These are phyloP conservation scores for Ditylenchus weischeri DNA, from an alignment of 2,888 invertebrate genomes.

Conservation along the genomic window DNA sequence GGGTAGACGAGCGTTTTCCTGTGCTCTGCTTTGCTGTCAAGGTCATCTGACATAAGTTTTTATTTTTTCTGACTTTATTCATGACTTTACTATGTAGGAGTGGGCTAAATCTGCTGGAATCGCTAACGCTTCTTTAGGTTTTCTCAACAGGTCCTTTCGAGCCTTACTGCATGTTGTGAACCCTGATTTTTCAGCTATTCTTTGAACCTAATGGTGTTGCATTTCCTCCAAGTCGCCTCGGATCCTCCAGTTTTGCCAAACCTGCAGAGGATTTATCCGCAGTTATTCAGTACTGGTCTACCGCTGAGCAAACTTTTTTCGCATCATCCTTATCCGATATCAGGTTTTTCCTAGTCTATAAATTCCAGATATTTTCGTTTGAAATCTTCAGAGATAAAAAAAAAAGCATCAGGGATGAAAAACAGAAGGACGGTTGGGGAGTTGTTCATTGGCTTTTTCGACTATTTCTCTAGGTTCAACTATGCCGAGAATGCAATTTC, in stretches of 20 bases:
- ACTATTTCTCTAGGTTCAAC: constrained; percentile 50
- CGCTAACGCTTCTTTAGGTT: constrained; percentile 48
- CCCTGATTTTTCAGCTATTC: constrained; percentile 45
- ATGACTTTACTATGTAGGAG: constrained; percentile 43
- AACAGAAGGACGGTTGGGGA: constrained; percentile 44
- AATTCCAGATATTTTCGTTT: no score
- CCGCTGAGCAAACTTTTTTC: constrained; percentile 33
- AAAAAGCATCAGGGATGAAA: constrained; percentile 31
- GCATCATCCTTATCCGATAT: constrained; percentile 27
- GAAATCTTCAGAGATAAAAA: background rate
- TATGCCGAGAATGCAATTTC: constrained; percentile 46
- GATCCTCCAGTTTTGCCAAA: constrained; percentile 54
- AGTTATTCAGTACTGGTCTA: constrained; percentile 33
- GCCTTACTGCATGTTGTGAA: constrained; percentile 3
- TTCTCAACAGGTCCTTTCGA: constrained; percentile 45
- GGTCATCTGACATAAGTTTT: constrained; percentile 11
- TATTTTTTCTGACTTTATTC: background rate
- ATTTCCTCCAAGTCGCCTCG: constrained; percentile 53
- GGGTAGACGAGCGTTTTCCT: constrained; percentile 52
- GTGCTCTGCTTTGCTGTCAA: constrained; percentile 41
- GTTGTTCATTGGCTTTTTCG: constrained; percentile 53
- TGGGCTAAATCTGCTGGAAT: constrained; percentile 54
- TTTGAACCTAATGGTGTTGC: constrained; percentile 52
- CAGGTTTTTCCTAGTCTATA: constrained; percentile 21
- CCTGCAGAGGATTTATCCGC: constrained; percentile 46